phyloP scores from a whole-genome alignment of 2,113 vertebrate genomes.

The Heterotilapia buettikoferi region DNA sequence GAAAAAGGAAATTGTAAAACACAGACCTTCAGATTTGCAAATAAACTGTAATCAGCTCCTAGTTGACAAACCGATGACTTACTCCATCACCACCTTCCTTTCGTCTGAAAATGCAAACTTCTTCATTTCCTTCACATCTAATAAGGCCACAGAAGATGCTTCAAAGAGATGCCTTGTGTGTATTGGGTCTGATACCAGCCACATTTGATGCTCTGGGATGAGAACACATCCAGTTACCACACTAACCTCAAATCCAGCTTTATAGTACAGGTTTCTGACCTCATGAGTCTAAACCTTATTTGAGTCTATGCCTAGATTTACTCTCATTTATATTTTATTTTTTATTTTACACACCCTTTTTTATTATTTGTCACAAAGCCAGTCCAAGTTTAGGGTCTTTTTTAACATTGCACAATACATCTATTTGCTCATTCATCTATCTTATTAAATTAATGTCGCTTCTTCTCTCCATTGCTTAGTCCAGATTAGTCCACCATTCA shows the following conservation, averaged over 20 bases:
- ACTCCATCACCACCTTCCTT: neutral
- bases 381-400: neutral
- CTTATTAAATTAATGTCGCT: conserved; percentile 41
- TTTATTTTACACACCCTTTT: neutral
- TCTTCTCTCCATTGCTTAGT: conserved; percentile 28
- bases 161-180: neutral
- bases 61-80: neutral
- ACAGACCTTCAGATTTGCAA: neutral
- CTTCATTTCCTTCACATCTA: neutral
- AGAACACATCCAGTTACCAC: neutral
- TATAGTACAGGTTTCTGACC: neutral
- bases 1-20: neutral
- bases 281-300: neutral
- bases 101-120: neutral
- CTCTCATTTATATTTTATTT: neutral
- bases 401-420: neutral
- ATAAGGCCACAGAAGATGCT: neutral
- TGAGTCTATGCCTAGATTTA: neutral
- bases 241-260: neutral
- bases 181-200: neutral
- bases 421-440: conserved; percentile 38
- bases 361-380: neutral
- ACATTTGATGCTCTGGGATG: neutral
- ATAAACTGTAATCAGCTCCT: neutral
- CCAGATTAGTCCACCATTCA: conserved; percentile 39